Evolutionary conservation across 2,888 invertebrate genomes (phyloP).

Genomic region (Tridacna gigas): DNA sequence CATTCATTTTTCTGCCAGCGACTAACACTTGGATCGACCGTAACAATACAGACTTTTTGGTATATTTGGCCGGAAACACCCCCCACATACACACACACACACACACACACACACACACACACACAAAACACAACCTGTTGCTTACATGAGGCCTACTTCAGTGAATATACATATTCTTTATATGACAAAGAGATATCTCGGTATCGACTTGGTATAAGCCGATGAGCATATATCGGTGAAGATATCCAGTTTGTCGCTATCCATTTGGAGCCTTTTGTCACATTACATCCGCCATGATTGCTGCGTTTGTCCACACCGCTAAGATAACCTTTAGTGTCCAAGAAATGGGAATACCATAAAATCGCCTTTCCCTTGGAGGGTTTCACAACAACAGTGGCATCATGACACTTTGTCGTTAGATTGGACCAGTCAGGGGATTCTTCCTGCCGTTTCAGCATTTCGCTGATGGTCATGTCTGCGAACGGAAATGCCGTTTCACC

Average conservation of each 20-base stretch:
- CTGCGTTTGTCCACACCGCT: constrained; percentile 65
- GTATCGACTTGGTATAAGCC: constrained; percentile 38
- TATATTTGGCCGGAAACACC: no score
- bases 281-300: constrained; percentile 76
- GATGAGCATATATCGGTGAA: constrained; percentile 45
- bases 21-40: no score
- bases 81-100: no score
- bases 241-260: constrained; percentile 79
- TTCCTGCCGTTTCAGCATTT: constrained; percentile 12
- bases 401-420: constrained; percentile 62
- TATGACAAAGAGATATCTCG: not conserved
- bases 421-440: constrained; percentile 37
- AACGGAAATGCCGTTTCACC: constrained; percentile 78
- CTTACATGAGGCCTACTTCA: not conserved
- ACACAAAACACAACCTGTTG: no score
- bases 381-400: constrained; percentile 62
- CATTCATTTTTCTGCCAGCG: no score
- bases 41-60: no score
- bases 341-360: constrained; percentile 77
- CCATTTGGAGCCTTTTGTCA: constrained; percentile 75
- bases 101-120: no score
- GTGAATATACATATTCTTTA: not conserved
- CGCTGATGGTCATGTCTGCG: constrained; percentile 34
- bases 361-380: constrained; percentile 75
- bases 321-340: constrained; percentile 70